A percentile compares a stretch with the other conserved stretches of the same genome.
Evolutionary conservation across 2,797 vertebrate species (phyloP).

Genomic region (Telmatherina bonti): DNA sequence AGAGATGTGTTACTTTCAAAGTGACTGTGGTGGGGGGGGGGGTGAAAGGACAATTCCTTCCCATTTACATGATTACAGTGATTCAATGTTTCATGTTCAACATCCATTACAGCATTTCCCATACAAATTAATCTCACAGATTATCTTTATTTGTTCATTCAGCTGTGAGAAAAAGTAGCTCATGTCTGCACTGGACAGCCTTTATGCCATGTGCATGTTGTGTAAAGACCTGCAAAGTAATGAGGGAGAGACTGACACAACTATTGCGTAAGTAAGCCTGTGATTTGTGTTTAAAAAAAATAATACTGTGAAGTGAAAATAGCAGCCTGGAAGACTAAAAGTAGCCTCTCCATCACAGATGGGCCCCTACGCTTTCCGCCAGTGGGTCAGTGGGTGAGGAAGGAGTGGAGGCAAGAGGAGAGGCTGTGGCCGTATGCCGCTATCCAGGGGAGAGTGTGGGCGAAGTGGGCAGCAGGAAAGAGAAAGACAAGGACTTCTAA

Average conservation of each 20-base stretch:
- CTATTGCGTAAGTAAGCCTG: constrained; percentile 69
- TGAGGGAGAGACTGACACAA: constrained; percentile 46
- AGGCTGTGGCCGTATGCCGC: constrained; percentile 65
- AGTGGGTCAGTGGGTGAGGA: constrained; percentile 86
- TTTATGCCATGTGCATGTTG: constrained; percentile 52
- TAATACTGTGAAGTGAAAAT: constrained; percentile 75
- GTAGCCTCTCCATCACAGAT: constrained; percentile 76
- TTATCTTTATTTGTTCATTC: too few relatives aligned
- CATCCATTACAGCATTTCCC: neutral
- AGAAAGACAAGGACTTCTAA: constrained; percentile 79
- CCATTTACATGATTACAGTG: neutral
- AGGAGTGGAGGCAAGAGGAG: constrained; percentile 64
- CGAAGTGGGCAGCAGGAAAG: constrained; percentile 73
- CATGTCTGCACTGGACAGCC: constrained; percentile 38
- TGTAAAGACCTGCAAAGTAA: constrained; percentile 66
- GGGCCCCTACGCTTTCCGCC: constrained; percentile 83
- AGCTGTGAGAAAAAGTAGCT: neutral
- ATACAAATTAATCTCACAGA: neutral
- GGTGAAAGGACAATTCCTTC: neutral
- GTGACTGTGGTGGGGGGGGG: neutral
- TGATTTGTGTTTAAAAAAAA: constrained; percentile 38
- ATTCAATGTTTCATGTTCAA: neutral
- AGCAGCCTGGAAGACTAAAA: constrained; percentile 82
- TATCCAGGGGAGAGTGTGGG: constrained; percentile 80
- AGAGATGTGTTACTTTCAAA: neutral